These are phyloP conservation scores for Oegoconia quadripuncta DNA, from an alignment of 2,888 invertebrate genomes.

Conservation along the genomic window DNA sequence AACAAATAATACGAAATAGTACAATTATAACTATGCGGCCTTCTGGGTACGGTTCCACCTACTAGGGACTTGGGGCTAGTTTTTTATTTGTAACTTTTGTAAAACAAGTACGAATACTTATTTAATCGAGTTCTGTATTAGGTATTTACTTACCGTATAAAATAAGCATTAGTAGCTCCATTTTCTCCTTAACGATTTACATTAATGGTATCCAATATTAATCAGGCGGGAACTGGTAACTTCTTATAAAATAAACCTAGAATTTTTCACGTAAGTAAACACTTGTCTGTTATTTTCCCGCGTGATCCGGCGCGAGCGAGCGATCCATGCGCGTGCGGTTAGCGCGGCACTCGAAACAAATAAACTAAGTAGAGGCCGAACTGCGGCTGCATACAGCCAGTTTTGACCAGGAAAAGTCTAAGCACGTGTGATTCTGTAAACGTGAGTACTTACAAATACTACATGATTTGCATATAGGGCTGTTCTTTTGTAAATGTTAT, in stretches of 20 bases:
- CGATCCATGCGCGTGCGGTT: constrained; percentile 53
- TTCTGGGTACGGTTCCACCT: too few relatives aligned
- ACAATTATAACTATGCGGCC: too few relatives aligned
- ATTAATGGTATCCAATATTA: constrained; percentile 23
- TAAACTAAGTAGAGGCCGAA: constrained; percentile 31
- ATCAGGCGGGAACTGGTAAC: neutral
- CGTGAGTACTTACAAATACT: too few relatives aligned
- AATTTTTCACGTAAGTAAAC: constrained; percentile 42
- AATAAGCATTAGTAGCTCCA: constrained; percentile 54
- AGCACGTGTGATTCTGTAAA: constrained; percentile 20
- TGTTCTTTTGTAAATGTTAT: too few relatives aligned
- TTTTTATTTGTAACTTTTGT: neutral
- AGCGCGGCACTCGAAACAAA: constrained; percentile 61
- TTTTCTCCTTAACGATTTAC: constrained; percentile 36
- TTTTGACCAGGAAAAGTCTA: constrained; percentile 25
- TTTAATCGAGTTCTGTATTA: neutral
- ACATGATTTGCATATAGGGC: constrained; percentile 18
- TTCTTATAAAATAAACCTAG: constrained; percentile 10
- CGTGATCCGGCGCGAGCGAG: constrained; percentile 21
- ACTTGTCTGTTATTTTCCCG: constrained; percentile 35
- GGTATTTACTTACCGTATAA: constrained; percentile 52
- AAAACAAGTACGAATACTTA: neutral
- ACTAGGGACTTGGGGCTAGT: neutral
- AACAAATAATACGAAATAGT: too few relatives aligned
- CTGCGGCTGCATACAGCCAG: constrained; percentile 25